Evolutionary conservation across 2,113 vertebrate species (phyloP).

Genomic region (Dinomys branickii): DNA sequence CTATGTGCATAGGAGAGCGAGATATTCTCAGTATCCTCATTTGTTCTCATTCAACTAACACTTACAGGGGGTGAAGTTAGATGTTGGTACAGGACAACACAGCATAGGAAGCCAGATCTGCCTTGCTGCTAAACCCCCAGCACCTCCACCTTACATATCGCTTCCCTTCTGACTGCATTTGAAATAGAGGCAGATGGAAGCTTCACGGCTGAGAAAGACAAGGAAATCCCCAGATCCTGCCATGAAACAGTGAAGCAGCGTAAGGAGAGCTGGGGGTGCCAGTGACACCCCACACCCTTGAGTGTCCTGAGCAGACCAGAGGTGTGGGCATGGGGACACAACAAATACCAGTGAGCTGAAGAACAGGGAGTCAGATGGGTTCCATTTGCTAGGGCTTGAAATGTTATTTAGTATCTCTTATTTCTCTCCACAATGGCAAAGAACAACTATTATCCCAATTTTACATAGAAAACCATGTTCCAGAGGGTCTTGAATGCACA

Average conservation of each 20-base stretch:
- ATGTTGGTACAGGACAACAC: too few species aligned
- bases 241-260: fast-evolving
- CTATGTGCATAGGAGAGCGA: background rate
- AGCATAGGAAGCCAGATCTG: background rate
- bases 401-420: background rate
- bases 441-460: background rate
- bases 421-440: background rate
- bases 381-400: background rate
- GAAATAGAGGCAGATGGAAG: background rate
- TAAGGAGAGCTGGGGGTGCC: background rate
- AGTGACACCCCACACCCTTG: background rate
- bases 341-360: background rate
- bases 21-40: background rate
- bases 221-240: background rate
- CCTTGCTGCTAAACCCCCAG: background rate
- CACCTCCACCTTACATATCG: too few species aligned
- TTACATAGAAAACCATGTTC: background rate
- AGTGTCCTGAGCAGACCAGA: background rate
- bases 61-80: background rate
- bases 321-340: background rate
- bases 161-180: background rate
- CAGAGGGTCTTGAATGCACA: background rate
- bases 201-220: background rate
- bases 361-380: background rate
- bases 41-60: background rate